Base-by-base conservation (phyloP, 1,140 invertebrate species). In the Cyphomyrmex costatus region DNA sequence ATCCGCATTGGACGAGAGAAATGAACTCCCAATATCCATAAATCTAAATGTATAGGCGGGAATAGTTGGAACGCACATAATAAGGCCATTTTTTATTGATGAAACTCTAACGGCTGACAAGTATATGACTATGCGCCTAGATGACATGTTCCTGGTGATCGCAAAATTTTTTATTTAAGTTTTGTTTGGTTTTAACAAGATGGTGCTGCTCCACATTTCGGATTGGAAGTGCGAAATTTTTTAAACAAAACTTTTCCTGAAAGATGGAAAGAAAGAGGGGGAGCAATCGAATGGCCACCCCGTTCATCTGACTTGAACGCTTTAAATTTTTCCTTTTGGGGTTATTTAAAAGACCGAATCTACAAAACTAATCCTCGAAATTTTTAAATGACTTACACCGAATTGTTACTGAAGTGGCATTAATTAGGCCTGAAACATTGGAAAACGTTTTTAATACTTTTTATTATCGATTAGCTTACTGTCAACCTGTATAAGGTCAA, bases 141-240 rank as follows among this genome's bases (percentile, higher is more conserved):
- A 71, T 6, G 46, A 71, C 8, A 51, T 71, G 16, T 70, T 19
- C 46, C 46, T 8, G 10, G 0, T 19, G 2, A 30, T 71, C n/a
- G 46, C 21, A 71, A 71, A 8, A 66, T 66, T 42, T 70, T 70
- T 21, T 4, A 3, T 70, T 14, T 3, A 70, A 27, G n/a, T 49
- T 70, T 51, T 51, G 68, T 53, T 30, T 73, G 49, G 3, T 73
- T 73, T 73, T 27, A 73, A 27, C 49, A 73, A 4, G 19, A 73
- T 7, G 68, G 24, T 30, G 46, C 68, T 7, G 16, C 24, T 33
- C 33, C 33, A 33, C 4, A 33, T 33, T 33, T 33, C 33, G 4
- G 33, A 33, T 33, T 33, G 33, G 3, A 33, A 33, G 33, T 33
- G 4, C 33, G 33, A 33, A 33, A 33, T 33, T 33, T 33, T 33